These are phyloP conservation scores for Micronycteris hirsuta DNA, from an alignment of 2,113 vertebrate species.

Conservation along the genomic window DNA sequence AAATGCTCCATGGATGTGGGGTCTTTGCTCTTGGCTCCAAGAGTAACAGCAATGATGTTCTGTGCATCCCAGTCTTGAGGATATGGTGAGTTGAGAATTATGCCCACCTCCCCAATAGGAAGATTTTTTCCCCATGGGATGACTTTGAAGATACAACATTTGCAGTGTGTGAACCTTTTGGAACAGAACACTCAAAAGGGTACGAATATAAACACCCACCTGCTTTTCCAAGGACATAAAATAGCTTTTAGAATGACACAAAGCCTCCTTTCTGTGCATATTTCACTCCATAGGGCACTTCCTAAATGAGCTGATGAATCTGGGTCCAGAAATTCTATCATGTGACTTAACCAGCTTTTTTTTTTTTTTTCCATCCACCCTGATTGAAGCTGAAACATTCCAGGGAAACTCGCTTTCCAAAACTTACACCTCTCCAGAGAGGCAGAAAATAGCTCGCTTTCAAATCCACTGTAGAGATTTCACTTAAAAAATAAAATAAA, in stretches of 20 bases:
- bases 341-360: slow-evolving; percentile 40
- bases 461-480: slow-evolving; percentile 69
- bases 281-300: slow-evolving; percentile 12
- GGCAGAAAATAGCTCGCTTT: slow-evolving; percentile 67
- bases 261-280: not conserved
- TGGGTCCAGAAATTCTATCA: slow-evolving; percentile 60
- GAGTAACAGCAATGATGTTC: not conserved
- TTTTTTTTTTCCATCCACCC: not conserved
- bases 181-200: not conserved
- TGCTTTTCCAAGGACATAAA: slow-evolving; percentile 54
- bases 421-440: slow-evolving; percentile 69
- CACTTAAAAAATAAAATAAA: slow-evolving; percentile 68
- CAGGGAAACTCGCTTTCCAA: slow-evolving; percentile 65
- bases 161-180: not conserved
- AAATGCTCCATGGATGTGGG: not conserved
- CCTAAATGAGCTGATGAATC: slow-evolving; percentile 30
- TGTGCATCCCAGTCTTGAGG: not conserved
- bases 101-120: too few relatives aligned
- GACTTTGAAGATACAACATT: not conserved
- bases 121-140: not conserved
- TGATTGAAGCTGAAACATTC: slow-evolving; percentile 69
- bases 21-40: not conserved
- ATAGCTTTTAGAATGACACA: slow-evolving; percentile 41
- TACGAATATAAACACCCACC: slow-evolving; percentile 12
- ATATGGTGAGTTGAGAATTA: not conserved